Conservation (phyloP, 1,140 invertebrate species). For the Anthonomus grandis region DNA sequence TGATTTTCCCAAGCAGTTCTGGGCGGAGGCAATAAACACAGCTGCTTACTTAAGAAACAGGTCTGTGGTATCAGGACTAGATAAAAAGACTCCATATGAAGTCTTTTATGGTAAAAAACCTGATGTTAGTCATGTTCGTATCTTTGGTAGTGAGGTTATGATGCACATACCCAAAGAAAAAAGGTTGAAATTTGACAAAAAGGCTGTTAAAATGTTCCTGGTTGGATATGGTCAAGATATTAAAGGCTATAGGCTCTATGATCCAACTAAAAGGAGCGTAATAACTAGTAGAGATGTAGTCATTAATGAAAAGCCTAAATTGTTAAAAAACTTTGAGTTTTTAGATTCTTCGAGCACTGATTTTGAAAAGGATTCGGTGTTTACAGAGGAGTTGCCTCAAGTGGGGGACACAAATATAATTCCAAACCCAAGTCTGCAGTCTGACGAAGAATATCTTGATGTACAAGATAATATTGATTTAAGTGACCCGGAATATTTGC, state of each 20-base stretch:
- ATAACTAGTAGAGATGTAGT: constrained; percentile 39
- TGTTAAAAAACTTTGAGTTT: neutral
- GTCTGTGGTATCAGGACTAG: constrained; percentile 19
- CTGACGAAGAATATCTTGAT: no score
- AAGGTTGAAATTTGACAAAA: constrained; percentile 34
- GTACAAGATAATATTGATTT: no score
- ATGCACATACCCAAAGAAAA: constrained; percentile 39
- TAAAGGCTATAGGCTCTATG: constrained; percentile 32
- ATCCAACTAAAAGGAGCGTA: constrained; percentile 35
- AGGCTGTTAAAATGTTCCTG: constrained; percentile 32
- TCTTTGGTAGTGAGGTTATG: constrained; percentile 45
- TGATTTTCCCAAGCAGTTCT: constrained; percentile 40
- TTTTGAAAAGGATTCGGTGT: neutral
- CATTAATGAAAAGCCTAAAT: constrained; percentile 39
- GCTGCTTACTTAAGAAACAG: constrained; percentile 52
- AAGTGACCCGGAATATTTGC: no score
- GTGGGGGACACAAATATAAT: no score
- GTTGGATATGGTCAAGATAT: constrained; percentile 29
- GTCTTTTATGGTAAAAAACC: constrained; percentile 36
- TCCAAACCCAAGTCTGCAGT: no score
- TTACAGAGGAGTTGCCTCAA: no score
- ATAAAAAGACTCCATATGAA: constrained; percentile 35
- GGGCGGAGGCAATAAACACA: constrained; percentile 48
- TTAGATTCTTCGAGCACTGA: neutral
- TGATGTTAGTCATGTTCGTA: constrained; percentile 36